Evolutionary conservation across 37 sponge, comb jelly and placozoan species (phyloP), one percentile per base, ranked within the genome.

Genomic region (Ianthella basta): DNA sequence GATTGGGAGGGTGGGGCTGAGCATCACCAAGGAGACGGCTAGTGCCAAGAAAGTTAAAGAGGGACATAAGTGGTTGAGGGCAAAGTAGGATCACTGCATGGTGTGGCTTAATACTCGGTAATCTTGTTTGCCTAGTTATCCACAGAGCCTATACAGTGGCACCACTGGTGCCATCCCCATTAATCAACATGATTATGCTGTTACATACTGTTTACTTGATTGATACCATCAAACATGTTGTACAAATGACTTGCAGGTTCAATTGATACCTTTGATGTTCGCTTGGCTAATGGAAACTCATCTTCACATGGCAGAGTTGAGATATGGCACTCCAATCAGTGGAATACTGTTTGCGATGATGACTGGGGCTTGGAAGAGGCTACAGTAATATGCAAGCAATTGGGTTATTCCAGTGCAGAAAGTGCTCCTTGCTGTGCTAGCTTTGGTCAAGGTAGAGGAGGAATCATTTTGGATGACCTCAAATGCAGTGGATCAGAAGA

Each of bases 231-330:
- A n/a, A n/a, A n/a, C n/a, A n/a, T n/a, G n/a, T n/a, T n/a, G n/a
- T n/a, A n/a, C n/a, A n/a, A n/a, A n/a, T n/a, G n/a, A n/a, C 50
- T 44, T 44, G 8, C 50, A 44, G 50, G 50, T 44, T 3, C 50
- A 3, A 44, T 8, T 3, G 50, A 3, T 10, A 44, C 6, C 50
- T 44, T 44, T 44, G 50, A 3, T 44, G 64, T 61, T 13, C 24
- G 64, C 4, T 10, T 61, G 64, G 14, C 29, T 6, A 27, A 27
- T 61, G 64, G 64, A 2, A 13, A n/a, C 10, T 82, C 74, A 85
- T 82, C 83, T 60, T 66, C 35, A 39, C 12, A 1, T 13, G 80
- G 80, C 39, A 39, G 80, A 50, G 80, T 79, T 40, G 80, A 79
- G 80, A 53, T 79, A 53, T 53, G 56, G 44, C 39, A 53, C 10